Evolutionary conservation across 2,797 vertebrate genomes (phyloP).

Genomic region (Gila robusta): DNA sequence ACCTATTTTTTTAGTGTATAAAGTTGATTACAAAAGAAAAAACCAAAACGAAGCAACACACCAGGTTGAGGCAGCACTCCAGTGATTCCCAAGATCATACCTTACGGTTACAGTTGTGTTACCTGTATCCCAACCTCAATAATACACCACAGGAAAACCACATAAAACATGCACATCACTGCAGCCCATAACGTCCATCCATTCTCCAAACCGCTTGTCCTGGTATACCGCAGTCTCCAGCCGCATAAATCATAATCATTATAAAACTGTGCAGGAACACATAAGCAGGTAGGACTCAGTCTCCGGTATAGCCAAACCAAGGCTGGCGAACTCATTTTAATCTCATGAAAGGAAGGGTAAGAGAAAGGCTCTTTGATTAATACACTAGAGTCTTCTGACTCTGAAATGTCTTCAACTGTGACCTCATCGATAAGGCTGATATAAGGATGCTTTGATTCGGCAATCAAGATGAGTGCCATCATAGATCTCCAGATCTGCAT

Average conservation of each 20-base stretch:
- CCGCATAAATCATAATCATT: not conserved
- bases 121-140: not conserved
- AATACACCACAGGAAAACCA: not conserved
- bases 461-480: slow-evolving; percentile 74
- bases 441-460: slow-evolving; percentile 15
- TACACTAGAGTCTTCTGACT: no score
- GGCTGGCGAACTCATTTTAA: not conserved
- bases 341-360: not conserved
- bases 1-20: no score
- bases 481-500: slow-evolving; percentile 65
- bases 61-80: not conserved
- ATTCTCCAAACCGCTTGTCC: not conserved
- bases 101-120: not conserved
- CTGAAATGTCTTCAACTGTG: not conserved
- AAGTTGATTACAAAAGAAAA: not conserved
- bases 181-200: not conserved
- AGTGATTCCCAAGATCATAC: not conserved
- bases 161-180: not conserved
- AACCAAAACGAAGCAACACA: not conserved
- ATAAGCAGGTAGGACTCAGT: not conserved
- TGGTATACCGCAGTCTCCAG: not conserved
- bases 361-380: not conserved
- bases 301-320: not conserved
- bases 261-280: not conserved
- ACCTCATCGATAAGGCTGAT: not conserved